Evolutionary conservation across 1,140 invertebrate species (phyloP).

Genomic region (Cherax destructor): DNA sequence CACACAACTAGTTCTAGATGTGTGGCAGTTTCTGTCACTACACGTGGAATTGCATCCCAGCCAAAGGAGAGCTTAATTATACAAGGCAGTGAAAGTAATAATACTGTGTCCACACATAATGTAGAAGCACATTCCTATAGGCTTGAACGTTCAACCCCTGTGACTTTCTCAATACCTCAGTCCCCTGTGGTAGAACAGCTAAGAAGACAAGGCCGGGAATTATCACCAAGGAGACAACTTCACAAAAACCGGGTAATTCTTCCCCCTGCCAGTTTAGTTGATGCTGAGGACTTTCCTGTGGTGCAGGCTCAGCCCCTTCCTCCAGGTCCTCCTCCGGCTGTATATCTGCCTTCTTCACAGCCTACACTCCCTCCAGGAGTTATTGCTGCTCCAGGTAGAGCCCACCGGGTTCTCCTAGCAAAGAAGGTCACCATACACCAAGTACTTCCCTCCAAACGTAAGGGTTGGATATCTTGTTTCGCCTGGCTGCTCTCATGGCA

Average conservation of each 20-base stretch:
- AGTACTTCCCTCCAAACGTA: conserved; percentile 78
- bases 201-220: conserved; percentile 35
- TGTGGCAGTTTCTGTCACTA: not conserved
- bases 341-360: conserved; percentile 61
- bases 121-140: conserved; percentile 61
- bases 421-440: conserved; percentile 76
- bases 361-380: conserved; percentile 39
- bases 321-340: conserved; percentile 66
- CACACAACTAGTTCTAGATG: conserved; percentile 27
- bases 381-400: conserved; percentile 63
- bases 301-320: conserved; percentile 68
- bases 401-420: conserved; percentile 73
- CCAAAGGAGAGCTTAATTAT: not conserved
- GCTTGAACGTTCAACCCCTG: conserved; percentile 37
- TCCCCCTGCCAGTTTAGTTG: conserved; percentile 31
- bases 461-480: conserved; percentile 74
- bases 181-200: conserved; percentile 48
- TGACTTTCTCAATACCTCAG: conserved; percentile 43
- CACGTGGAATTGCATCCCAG: not conserved
- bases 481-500: conserved; percentile 55
- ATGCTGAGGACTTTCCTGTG: conserved; percentile 61
- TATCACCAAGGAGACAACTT: conserved; percentile 25
- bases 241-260: conserved; percentile 26
- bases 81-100: not conserved
- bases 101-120: conserved; percentile 23